phyloP scores from a whole-genome alignment of 53 echinoderm and acorn worm species.

The Stichopus horrens region DNA sequence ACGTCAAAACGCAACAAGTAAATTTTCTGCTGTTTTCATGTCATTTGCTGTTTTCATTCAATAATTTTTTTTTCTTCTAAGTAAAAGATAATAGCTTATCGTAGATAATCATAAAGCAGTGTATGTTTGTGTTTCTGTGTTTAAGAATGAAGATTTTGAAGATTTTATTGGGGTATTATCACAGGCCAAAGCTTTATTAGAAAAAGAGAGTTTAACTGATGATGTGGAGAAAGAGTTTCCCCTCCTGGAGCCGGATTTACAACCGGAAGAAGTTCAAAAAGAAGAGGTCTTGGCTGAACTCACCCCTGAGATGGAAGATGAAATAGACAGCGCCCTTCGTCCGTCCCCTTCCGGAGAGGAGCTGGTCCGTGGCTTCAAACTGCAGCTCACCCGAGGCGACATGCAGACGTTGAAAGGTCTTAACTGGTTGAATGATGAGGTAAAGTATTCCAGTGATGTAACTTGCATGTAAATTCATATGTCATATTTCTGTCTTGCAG shows the following conservation, averaged over 20 bases:
- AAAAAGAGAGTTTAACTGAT: not conserved
- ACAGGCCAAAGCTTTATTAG: constrained; percentile 16
- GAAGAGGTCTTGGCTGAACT: constrained; percentile 65
- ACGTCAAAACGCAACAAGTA: no score
- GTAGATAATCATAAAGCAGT: no score
- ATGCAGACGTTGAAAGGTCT: constrained; percentile 82
- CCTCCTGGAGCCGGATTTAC: constrained; percentile 51
- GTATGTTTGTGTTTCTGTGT: no score
- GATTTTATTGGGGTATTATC: no score
- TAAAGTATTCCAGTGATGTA: not conserved
- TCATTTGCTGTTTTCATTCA: no score
- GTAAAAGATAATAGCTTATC: no score
- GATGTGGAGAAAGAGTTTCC: constrained; percentile 43
- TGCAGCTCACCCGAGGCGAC: constrained; percentile 70
- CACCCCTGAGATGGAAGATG: constrained; percentile 79
- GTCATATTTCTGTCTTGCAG: no score
- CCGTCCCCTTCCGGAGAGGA: constrained; percentile 62
- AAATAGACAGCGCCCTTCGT: constrained; percentile 69
- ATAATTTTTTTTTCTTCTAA: no score
- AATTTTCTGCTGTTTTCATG: no score
- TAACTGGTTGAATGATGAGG: constrained; percentile 99
- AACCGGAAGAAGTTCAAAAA: constrained; percentile 54
- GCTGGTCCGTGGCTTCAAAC: constrained; percentile 62
- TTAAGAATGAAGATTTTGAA: no score
- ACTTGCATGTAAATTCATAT: no score